Evolutionary conservation across 2,797 vertebrate species (phyloP), one percentile per base, ranked within the genome.

Genomic region (Chrysocyon brachyurus): DNA sequence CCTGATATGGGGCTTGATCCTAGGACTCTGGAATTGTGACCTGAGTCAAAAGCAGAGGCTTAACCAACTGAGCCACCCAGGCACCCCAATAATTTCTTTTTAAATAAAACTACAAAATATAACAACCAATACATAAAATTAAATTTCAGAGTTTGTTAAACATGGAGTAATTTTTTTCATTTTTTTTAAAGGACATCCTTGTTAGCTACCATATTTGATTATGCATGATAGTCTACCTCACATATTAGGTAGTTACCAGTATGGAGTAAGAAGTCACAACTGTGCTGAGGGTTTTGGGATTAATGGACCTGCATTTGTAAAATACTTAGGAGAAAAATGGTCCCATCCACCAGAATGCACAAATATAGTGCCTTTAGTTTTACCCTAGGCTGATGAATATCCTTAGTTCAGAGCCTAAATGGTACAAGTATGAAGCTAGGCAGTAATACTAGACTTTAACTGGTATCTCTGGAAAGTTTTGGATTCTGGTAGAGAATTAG

Each of bases 331-430:
- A 88, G 70, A 26, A 88, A 88, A 88, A 61, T 88, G 56, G 68
- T 40, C 86, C 19, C 5, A 14, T 5, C 28, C 4, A 46, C 70
- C 86, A 61, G 19, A 61, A n/a, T 88, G 70, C 56, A n/a, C 8
- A 31, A 49, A 91, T 97, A 97, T 2, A 64, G 14, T 91, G 6
- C 61, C 57, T 91, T 96, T 90, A 6, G 57, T 85, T 66, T 46
- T 68, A 64, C 73, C 85, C 17, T 57, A 9, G 4, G 24, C 22
- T 52, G 46, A 78, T 31, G 72, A 31, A 73, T 40, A 64, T 8
- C 7, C 19, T 57, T 54, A 28, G 61, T 33, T 91, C 14, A 79
- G 26, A 57, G 70, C 36, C 17, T 57, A 88, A n/a, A 9, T 91
- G 12, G 19, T 28, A 36, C 6, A 75, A 70, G 16, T 89, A 83